These are phyloP conservation scores for Melanotaenia pygmaea DNA, from an alignment of 2,797 vertebrate species.

Conservation along the genomic window DNA sequence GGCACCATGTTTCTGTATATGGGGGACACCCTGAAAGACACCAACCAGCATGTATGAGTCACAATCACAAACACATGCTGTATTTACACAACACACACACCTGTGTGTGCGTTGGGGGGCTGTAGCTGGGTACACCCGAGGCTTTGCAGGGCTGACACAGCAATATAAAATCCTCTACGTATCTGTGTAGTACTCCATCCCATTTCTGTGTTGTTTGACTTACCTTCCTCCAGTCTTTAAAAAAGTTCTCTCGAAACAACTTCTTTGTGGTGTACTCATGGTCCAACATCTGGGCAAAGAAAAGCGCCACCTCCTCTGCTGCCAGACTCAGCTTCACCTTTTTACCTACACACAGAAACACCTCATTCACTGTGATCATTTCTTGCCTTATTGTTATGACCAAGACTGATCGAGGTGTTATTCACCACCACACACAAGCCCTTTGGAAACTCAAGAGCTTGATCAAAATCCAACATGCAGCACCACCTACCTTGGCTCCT, in stretches of 20 bases:
- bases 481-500: slow-evolving; percentile 10
- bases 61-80: slow-evolving; percentile 16
- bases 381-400: background rate
- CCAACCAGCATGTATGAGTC: slow-evolving; percentile 30
- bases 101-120: background rate
- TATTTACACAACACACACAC: slow-evolving; percentile 16
- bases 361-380: background rate
- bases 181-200: too few species aligned
- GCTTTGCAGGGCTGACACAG: too few species aligned
- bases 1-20: slow-evolving; percentile 54
- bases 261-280: slow-evolving; percentile 87
- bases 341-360: slow-evolving; percentile 64
- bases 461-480: slow-evolving; percentile 13
- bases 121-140: too few species aligned
- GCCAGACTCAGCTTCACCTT: slow-evolving; percentile 76
- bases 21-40: slow-evolving; percentile 62
- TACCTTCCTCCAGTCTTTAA: slow-evolving; percentile 87
- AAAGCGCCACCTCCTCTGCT: slow-evolving; percentile 83
- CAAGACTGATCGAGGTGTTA: background rate
- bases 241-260: slow-evolving; percentile 85
- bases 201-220: background rate
- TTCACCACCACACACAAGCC: background rate
- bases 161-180: too few species aligned
- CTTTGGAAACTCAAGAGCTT: background rate
- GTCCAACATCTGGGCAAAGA: slow-evolving; percentile 87